phyloP scores from a whole-genome alignment of 2,113 vertebrate species.

The Vireo altiloquus region DNA sequence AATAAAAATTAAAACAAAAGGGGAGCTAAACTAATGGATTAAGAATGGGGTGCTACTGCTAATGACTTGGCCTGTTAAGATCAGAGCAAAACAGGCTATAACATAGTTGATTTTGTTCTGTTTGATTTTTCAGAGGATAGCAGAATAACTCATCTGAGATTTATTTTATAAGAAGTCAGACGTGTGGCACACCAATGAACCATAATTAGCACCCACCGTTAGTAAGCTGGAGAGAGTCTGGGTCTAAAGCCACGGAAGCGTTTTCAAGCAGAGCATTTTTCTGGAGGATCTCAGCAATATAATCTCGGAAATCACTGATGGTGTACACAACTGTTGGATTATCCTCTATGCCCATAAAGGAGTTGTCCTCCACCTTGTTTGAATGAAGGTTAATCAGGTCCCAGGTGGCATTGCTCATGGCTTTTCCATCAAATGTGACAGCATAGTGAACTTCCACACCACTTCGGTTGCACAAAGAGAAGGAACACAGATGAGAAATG shows the following conservation, averaged over 20 bases:
- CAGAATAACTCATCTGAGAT: not conserved
- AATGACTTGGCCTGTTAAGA: not conserved
- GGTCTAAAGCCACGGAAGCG: conserved; percentile 73
- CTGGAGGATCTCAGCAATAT: conserved; percentile 78
- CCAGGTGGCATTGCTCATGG: conserved; percentile 83
- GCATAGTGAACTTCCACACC: conserved; percentile 80
- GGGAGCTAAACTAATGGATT: not conserved
- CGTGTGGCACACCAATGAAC: not conserved
- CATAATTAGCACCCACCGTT: conserved; percentile 71
- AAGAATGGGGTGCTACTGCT: not conserved
- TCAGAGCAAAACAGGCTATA: not conserved
- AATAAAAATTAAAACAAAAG: not conserved
- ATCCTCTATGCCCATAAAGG: conserved; percentile 75
- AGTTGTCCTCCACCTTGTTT: conserved; percentile 86
- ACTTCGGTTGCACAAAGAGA: conserved; percentile 43
- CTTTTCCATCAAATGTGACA: conserved; percentile 83
- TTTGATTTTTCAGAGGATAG: not conserved
- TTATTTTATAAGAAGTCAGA: not conserved
- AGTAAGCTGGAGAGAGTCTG: conserved; percentile 74
- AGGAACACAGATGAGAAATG: not conserved
- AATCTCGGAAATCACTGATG: conserved; percentile 76
- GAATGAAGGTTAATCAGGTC: conserved; percentile 88
- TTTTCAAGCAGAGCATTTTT: conserved; percentile 81
- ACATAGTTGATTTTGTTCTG: not conserved
- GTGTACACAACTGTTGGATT: conserved; percentile 79